Conservation (phyloP, 35 echinoderm and acorn worm genomes). For the Strongylocentrotus purpuratus region DNA sequence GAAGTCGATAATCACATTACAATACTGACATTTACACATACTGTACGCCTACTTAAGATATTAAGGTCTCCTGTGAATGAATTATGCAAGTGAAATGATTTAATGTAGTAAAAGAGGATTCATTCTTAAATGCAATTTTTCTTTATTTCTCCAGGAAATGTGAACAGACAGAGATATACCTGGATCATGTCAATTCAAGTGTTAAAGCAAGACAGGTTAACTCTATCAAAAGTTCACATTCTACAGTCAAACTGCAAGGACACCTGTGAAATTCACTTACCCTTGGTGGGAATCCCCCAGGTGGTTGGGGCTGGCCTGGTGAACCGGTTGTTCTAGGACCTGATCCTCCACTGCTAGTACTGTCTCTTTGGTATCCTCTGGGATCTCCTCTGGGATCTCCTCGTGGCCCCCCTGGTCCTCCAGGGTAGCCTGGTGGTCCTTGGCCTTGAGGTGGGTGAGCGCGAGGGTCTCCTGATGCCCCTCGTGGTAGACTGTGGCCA, state of each 20-base stretch:
- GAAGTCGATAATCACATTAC: background rate
- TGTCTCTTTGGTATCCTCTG: conserved; percentile 46
- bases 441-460: conserved; percentile 50
- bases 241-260: background rate
- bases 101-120: no score
- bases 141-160: no score
- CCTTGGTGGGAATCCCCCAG: conserved; percentile 25
- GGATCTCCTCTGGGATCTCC: conserved; percentile 20
- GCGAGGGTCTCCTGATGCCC: background rate
- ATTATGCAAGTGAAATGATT: no score
- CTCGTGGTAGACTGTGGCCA: conserved; percentile 9
- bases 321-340: conserved; percentile 49
- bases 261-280: background rate
- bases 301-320: conserved; percentile 46
- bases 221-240: no score
- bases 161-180: no score
- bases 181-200: no score
- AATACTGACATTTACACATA: background rate
- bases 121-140: no score
- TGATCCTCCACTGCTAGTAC: conserved; percentile 67
- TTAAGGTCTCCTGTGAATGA: no score
- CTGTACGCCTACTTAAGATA: no score
- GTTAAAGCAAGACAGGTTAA: no score
- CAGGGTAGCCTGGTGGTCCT: conserved; percentile 44
- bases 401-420: background rate